These are phyloP conservation scores for Chaetorhynchus papuensis DNA, from an alignment of 2,113 vertebrate genomes.

Conservation along the genomic window DNA sequence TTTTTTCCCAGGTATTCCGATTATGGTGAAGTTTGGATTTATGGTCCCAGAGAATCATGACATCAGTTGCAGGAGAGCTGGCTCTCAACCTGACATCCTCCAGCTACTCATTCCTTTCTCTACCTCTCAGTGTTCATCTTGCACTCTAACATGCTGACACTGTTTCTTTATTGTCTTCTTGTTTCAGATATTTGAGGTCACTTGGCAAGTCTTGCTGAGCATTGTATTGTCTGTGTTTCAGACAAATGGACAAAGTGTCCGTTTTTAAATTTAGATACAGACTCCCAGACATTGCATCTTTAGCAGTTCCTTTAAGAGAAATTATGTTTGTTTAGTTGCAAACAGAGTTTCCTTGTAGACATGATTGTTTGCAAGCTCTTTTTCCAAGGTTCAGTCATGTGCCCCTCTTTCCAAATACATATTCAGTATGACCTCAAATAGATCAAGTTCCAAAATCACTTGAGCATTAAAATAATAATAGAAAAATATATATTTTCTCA, in stretches of 20 bases:
- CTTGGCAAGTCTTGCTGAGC: background rate
- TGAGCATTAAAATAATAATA: background rate
- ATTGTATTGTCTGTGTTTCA: background rate
- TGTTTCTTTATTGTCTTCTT: background rate
- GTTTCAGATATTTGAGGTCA: background rate
- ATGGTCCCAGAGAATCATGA: background rate
- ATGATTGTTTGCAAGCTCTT: background rate
- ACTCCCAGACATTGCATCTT: background rate
- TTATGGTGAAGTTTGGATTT: background rate
- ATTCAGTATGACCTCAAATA: background rate
- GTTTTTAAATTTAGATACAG: background rate
- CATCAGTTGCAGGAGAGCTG: background rate
- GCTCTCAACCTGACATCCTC: background rate
- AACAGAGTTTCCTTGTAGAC: background rate
- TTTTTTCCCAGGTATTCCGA: background rate
- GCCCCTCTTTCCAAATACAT: background rate
- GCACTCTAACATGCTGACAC: background rate
- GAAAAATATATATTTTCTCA: background rate
- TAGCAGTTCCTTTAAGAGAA: background rate
- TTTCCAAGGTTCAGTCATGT: background rate
- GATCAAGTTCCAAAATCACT: background rate
- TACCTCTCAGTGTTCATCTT: background rate
- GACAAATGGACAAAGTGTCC: background rate
- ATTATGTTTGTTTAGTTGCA: background rate
- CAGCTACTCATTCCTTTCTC: background rate